A percentile compares a stretch with the other conserved stretches of the same genome.
phyloP scores from a whole-genome alignment of 2,113 vertebrate genomes.

The Struthidea cinerea region DNA sequence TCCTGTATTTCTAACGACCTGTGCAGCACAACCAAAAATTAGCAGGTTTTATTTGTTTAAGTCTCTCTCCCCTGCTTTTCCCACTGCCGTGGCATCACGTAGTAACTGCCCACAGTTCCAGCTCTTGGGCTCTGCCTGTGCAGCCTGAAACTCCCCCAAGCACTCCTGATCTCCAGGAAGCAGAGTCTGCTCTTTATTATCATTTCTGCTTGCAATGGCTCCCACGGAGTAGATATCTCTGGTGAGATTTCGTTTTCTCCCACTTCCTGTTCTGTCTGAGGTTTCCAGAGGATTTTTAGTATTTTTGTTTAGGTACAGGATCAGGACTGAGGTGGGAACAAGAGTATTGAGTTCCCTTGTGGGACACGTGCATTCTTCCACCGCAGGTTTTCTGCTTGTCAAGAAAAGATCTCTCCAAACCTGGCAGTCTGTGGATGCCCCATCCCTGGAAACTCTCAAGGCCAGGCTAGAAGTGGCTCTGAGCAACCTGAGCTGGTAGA shows the following conservation, averaged over 20 bases:
- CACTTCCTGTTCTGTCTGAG: not conserved
- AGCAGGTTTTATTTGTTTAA: not conserved
- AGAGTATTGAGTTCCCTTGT: accelerated
- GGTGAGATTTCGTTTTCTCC: not conserved
- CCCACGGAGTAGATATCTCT: not conserved
- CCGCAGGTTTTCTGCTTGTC: not conserved
- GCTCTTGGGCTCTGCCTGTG: not conserved
- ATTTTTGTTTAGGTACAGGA: not conserved
- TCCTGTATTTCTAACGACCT: not conserved
- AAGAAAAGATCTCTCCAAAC: not conserved
- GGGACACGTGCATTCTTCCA: not conserved
- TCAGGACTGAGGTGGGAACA: not conserved
- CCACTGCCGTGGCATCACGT: not conserved
- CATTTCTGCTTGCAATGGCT: not conserved
- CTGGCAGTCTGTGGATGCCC: not conserved
- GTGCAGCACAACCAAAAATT: not conserved
- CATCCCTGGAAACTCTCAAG: not conserved
- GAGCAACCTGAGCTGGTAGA: not conserved
- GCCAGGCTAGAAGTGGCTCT: not conserved
- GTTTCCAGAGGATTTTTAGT: not conserved
- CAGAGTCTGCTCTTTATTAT: not conserved
- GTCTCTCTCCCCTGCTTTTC: not conserved
- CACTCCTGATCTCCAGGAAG: not conserved
- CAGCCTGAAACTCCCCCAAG: not conserved
- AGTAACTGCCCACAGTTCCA: not conserved